Evolutionary conservation across 2,113 vertebrate species (phyloP).

Genomic region (Galemys pyrenaicus): DNA sequence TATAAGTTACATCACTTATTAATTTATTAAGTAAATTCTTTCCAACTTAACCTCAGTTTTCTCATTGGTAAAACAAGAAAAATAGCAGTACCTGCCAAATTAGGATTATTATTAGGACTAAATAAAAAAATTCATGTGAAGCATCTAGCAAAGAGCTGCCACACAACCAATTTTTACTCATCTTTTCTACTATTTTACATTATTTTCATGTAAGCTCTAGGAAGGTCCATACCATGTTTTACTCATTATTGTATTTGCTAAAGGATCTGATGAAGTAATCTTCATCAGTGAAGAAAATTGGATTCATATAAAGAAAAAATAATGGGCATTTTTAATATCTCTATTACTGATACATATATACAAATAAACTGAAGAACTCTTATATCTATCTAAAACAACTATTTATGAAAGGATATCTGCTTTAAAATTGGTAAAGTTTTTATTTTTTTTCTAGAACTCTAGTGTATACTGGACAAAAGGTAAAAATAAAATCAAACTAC

Average conservation of each 20-base stretch:
- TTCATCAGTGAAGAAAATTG: not conserved
- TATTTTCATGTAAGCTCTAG: not conserved
- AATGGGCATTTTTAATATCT: not conserved
- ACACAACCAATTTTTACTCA: not conserved
- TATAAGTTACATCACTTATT: not conserved
- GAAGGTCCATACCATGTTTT: not conserved
- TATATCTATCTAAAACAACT: constrained; percentile 43
- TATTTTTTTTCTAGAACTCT: not conserved
- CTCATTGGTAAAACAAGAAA: not conserved
- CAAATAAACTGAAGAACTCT: not conserved
- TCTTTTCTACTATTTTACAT: constrained; percentile 27
- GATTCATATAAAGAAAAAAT: constrained; percentile 21
- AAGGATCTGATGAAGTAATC: constrained; percentile 16
- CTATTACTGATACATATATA: not conserved
- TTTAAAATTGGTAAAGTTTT: constrained; percentile 13
- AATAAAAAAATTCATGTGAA: constrained; percentile 1
- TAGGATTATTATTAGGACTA: not conserved
- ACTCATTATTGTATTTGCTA: not conserved
- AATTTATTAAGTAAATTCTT: constrained; percentile 26
- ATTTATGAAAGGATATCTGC: not conserved
- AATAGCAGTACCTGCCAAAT: not conserved
- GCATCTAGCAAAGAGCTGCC: not conserved
- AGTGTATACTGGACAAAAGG: not conserved
- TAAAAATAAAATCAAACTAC: constrained; percentile 44
- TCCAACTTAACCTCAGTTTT: not conserved